Evolutionary conservation across 2,888 invertebrate species (phyloP).

Genomic region (Luffia ferchaultella): DNA sequence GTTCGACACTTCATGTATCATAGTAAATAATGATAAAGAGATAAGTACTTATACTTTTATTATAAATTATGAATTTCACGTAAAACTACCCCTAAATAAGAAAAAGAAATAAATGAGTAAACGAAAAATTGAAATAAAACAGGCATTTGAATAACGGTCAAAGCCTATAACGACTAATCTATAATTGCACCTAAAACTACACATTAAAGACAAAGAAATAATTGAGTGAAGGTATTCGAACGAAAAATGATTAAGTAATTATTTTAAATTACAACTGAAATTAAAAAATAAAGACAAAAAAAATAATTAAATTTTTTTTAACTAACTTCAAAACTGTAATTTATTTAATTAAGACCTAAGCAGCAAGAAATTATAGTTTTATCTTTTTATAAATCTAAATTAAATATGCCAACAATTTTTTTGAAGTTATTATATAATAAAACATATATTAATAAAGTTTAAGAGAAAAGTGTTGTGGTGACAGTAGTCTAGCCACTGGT

Average conservation of each 20-base stretch:
- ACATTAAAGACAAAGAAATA: background rate
- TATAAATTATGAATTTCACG: background rate
- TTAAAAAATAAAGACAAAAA: too few relatives aligned
- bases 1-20: background rate
- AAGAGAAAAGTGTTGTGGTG: too few relatives aligned
- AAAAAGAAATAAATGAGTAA: background rate
- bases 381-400: too few relatives aligned
- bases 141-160: background rate
- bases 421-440: too few relatives aligned
- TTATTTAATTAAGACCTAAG: too few relatives aligned
- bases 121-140: background rate
- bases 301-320: too few relatives aligned
- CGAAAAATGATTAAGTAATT: background rate
- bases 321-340: too few relatives aligned
- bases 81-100: background rate
- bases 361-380: too few relatives aligned
- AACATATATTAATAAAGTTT: too few relatives aligned
- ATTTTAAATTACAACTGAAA: background rate
- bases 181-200: background rate
- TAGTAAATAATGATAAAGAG: background rate
- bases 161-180: background rate
- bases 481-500: too few relatives aligned
- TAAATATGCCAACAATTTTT: too few relatives aligned
- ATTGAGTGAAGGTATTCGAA: background rate
- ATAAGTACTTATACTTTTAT: background rate